Conservation (phyloP, 2,113 vertebrate genomes). For the Dicrurus megarhynchus region DNA sequence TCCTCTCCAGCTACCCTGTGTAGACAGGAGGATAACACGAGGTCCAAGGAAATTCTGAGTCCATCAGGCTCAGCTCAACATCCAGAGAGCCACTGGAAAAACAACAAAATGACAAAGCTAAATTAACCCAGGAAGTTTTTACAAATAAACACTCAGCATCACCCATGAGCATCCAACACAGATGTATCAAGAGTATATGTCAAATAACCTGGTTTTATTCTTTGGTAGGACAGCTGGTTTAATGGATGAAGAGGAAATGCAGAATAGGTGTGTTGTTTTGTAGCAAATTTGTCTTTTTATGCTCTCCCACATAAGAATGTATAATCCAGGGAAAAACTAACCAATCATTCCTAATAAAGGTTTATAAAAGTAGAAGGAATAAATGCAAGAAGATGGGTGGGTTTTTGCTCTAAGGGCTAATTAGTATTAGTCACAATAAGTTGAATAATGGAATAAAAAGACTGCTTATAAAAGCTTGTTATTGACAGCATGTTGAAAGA, state of each 20-base stretch:
- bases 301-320: background rate
- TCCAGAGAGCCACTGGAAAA: background rate
- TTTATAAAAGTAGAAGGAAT: background rate
- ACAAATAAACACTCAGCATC: background rate
- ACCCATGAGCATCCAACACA: background rate
- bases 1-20: background rate
- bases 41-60: background rate
- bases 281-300: background rate
- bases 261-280: background rate
- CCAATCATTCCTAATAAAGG: background rate
- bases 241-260: background rate
- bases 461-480: background rate
- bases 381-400: background rate
- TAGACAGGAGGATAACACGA: background rate
- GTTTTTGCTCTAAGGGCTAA: background rate
- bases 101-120: background rate
- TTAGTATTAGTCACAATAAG: background rate
- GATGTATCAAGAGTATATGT: background rate
- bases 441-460: background rate
- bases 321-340: background rate
- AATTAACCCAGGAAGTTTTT: background rate
- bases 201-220: background rate
- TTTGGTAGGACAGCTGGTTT: background rate
- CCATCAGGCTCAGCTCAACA: background rate
- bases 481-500: background rate